Conservation (phyloP, 2,113 vertebrate genomes). For the Arizona elegans region DNA sequence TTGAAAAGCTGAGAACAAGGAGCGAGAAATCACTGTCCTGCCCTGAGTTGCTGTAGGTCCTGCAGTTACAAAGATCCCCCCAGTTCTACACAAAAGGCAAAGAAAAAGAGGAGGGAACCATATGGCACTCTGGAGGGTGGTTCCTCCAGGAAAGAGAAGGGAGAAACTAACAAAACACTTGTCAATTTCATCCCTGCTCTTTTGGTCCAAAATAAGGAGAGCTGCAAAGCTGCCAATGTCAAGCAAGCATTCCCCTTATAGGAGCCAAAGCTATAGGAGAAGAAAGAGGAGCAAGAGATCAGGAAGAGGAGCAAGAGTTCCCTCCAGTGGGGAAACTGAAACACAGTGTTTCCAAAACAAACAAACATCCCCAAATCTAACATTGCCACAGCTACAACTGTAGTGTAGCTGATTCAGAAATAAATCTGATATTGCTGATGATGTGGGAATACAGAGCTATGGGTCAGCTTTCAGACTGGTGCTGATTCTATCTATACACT, state of each 20-base stretch:
- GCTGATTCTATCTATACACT: background rate
- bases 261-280: background rate
- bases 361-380: background rate
- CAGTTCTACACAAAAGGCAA: background rate
- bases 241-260: background rate
- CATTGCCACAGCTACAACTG: background rate
- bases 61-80: background rate
- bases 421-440: background rate
- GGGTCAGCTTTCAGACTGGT: background rate
- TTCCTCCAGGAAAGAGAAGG: background rate
- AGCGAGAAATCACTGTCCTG: background rate
- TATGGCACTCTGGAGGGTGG: background rate
- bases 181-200: background rate
- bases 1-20: background rate
- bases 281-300: background rate
- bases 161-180: background rate
- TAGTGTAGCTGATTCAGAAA: background rate
- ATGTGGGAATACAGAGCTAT: background rate
- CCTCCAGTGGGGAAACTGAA: background rate
- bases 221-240: background rate
- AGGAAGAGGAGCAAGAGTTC: background rate
- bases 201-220: background rate
- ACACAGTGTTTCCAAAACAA: background rate
- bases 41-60: background rate
- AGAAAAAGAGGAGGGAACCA: background rate